phyloP scores from a whole-genome alignment of 2,113 vertebrate genomes.

The Helogale parvula region DNA sequence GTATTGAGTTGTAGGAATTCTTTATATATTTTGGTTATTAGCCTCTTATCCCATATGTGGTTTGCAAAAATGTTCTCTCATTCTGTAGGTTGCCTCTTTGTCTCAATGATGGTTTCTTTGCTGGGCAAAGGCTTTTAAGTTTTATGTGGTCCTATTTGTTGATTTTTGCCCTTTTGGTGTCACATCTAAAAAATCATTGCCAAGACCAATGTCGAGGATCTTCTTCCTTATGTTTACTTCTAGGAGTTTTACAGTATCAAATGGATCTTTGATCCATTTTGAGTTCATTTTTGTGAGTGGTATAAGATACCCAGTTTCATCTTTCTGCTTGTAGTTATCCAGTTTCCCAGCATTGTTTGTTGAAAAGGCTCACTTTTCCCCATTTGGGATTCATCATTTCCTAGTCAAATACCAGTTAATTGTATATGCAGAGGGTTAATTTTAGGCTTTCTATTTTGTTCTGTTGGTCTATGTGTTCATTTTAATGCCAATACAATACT shows the following conservation, averaged over 20 bases:
- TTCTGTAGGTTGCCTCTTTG: too few relatives aligned
- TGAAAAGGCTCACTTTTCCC: not conserved
- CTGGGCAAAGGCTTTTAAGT: not conserved
- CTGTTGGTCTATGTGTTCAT: not conserved
- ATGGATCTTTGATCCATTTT: not conserved
- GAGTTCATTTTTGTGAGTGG: not conserved
- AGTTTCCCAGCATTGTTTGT: not conserved
- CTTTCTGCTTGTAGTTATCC: not conserved
- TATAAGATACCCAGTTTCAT: not conserved
- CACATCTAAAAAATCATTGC: too few relatives aligned
- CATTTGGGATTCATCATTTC: not conserved
- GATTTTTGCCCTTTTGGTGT: not conserved
- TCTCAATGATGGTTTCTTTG: too few relatives aligned
- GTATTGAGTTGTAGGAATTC: too few relatives aligned
- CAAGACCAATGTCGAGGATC: too few relatives aligned
- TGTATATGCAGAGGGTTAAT: too few relatives aligned
- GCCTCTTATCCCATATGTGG: too few relatives aligned
- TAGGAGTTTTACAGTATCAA: not conserved
- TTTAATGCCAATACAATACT: not conserved
- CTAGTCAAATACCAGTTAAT: not conserved
- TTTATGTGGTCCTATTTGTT: too few relatives aligned
- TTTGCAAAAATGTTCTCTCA: too few relatives aligned
- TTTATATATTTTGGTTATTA: too few relatives aligned
- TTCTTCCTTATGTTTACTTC: not conserved
- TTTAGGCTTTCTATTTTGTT: not conserved